Conservation (phyloP, 2,888 invertebrate genomes). For the Quadriops clusia region DNA sequence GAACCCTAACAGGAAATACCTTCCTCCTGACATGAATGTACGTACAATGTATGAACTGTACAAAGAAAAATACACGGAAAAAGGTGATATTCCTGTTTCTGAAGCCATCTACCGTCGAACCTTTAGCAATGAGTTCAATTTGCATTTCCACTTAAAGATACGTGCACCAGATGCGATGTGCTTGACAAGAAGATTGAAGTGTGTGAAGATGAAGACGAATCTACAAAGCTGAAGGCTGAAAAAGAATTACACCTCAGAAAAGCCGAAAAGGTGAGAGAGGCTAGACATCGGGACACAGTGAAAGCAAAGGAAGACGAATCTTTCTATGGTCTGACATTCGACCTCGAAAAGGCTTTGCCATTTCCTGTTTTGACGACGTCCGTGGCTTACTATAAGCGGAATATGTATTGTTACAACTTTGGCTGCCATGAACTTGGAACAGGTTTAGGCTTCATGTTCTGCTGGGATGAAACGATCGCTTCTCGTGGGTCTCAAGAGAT, state of each 20-base stretch:
- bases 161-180: no score
- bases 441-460: conserved; percentile 20
- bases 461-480: conserved; percentile 24
- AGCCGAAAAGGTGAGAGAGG: conserved; percentile 10
- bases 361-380: conserved; percentile 20
- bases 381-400: conserved; percentile 23
- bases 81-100: no score
- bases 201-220: no score
- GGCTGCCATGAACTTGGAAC: conserved; percentile 19
- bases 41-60: no score
- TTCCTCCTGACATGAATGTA: no score
- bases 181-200: no score
- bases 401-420: conserved; percentile 8
- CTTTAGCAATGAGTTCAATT: no score
- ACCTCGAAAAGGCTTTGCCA: conserved; percentile 13
- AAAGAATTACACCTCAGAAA: conserved; percentile 9
- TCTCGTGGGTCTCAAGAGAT: conserved; percentile 23
- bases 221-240: conserved; percentile 6
- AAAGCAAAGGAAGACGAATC: neutral
- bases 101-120: no score
- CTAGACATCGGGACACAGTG: conserved; percentile 5
- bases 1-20: no score
- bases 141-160: no score
- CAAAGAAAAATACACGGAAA: no score
- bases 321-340: conserved; percentile 11